Percentiles rank a stretch among this genome's conserved stretches.
Evolutionary conservation across 2,113 vertebrate genomes (phyloP).

Genomic region (Columbina picui): DNA sequence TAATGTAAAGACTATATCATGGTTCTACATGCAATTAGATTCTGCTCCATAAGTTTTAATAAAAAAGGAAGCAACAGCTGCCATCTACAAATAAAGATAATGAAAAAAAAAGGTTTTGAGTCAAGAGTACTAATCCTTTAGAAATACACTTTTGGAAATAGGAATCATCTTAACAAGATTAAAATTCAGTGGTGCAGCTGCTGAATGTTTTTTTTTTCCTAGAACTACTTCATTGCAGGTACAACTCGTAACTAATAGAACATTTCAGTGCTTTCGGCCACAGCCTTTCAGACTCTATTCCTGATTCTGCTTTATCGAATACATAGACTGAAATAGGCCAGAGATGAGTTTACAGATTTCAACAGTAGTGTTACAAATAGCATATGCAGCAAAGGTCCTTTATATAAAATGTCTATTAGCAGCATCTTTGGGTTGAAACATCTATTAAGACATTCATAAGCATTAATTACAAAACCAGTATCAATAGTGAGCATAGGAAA

Average conservation of each 20-base stretch:
- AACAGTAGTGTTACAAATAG: conserved; percentile 27
- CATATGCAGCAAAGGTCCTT: conserved; percentile 21
- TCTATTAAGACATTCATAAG: conserved; percentile 71
- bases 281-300: conserved; percentile 4
- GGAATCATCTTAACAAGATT: background rate
- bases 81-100: background rate
- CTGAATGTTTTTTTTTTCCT: background rate
- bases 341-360: conserved; percentile 27
- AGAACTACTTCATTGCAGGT: conserved; percentile 19
- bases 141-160: background rate
- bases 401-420: conserved; percentile 58
- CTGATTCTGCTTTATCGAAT: conserved; percentile 36
- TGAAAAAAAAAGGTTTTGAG: background rate
- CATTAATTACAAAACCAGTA: conserved; percentile 50
- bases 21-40: conserved; percentile 44
- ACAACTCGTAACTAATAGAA: background rate
- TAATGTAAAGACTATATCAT: conserved; percentile 31
- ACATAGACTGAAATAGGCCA: background rate
- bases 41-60: background rate
- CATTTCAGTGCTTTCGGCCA: conserved; percentile 46
- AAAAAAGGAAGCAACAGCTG: conserved; percentile 22
- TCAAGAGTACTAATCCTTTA: background rate
- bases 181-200: background rate
- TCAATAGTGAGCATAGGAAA: conserved; percentile 25
- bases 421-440: conserved; percentile 78